Evolutionary conservation across 2,888 invertebrate species (phyloP).

Genomic region (Dicyrtomina minuta): DNA sequence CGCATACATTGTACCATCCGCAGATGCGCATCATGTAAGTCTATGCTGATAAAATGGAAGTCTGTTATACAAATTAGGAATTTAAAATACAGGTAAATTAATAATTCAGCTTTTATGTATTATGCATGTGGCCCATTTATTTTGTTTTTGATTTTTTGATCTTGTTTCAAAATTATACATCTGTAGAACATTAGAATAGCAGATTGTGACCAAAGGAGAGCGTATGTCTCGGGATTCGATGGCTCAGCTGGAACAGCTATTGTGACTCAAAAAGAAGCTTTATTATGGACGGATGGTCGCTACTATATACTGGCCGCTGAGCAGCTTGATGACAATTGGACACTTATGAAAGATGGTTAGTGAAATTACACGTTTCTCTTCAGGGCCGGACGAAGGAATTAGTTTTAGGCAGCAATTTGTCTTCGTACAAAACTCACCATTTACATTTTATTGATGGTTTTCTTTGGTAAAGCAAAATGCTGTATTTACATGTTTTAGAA

Average conservation of each 20-base stretch:
- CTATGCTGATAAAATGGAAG: neutral
- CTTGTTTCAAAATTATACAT: constrained; percentile 1
- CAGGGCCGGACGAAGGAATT: too few species aligned
- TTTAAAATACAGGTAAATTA: too few species aligned
- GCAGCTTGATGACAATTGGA: constrained; percentile 81
- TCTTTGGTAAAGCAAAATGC: too few species aligned
- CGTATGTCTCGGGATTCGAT: constrained; percentile 79
- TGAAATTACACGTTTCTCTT: too few species aligned
- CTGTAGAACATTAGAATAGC: constrained; percentile 84
- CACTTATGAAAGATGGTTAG: constrained; percentile 80
- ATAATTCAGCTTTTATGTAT: too few species aligned
- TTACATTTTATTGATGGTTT: too few species aligned
- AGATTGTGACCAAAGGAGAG: constrained; percentile 76
- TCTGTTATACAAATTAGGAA: neutral
- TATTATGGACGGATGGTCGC: constrained; percentile 95
- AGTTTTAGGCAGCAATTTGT: too few species aligned
- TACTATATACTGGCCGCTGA: constrained; percentile 86
- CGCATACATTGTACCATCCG: constrained; percentile 79
- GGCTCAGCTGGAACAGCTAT: constrained; percentile 77
- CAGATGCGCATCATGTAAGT: constrained; percentile 75
- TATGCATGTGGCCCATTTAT: too few species aligned
- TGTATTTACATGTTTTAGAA: too few species aligned
- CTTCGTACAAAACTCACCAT: too few species aligned
- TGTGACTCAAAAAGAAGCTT: constrained; percentile 70
- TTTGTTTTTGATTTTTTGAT: too few species aligned